Evolutionary conservation across 1,140 invertebrate species (phyloP).

Genomic region (Tenebrio molitor): DNA sequence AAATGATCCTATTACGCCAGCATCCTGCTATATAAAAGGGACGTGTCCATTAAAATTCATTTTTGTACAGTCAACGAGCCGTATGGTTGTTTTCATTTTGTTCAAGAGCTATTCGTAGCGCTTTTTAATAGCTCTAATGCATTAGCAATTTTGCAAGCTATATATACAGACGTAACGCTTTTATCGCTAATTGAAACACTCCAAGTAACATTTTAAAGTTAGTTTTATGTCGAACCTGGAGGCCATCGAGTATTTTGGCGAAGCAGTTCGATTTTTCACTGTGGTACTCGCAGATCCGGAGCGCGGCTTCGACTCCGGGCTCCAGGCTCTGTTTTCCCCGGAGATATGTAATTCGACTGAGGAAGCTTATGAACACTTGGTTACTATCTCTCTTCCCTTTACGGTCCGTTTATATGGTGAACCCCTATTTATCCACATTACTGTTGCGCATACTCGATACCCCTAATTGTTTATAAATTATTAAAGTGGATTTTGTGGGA

Average conservation of each 20-base stretch:
- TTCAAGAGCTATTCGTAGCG: conserved; percentile 4
- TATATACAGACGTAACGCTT: neutral
- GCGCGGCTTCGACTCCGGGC: conserved; percentile 1
- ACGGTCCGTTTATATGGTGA: conserved; percentile 39
- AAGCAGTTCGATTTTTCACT: conserved; percentile 17
- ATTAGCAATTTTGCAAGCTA: neutral
- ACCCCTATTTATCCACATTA: conserved; percentile 35
- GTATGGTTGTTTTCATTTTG: conserved; percentile 10
- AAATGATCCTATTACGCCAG: conserved; percentile 24
- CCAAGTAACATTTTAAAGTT: neutral
- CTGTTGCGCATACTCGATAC: conserved; percentile 44
- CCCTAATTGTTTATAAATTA: conserved; percentile 45
- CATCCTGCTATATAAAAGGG: conserved; percentile 29
- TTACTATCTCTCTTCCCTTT: conserved; percentile 37
- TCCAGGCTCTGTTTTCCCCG: conserved; percentile 33
- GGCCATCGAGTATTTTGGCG: neutral
- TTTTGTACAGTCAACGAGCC: neutral
- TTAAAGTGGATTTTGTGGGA: conserved; percentile 31
- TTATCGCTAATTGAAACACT: conserved; percentile 20
- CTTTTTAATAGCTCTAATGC: neutral
- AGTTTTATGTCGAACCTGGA: conserved; percentile 13
- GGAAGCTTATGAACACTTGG: conserved; percentile 38
- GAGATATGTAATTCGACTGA: conserved; percentile 35
- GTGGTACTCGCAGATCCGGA: conserved; percentile 11
- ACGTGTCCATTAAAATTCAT: conserved; percentile 29